Evolutionary conservation across 2,113 vertebrate genomes (phyloP), one percentile per base, ranked within the genome.

Genomic region (Rhipidura dahli): DNA sequence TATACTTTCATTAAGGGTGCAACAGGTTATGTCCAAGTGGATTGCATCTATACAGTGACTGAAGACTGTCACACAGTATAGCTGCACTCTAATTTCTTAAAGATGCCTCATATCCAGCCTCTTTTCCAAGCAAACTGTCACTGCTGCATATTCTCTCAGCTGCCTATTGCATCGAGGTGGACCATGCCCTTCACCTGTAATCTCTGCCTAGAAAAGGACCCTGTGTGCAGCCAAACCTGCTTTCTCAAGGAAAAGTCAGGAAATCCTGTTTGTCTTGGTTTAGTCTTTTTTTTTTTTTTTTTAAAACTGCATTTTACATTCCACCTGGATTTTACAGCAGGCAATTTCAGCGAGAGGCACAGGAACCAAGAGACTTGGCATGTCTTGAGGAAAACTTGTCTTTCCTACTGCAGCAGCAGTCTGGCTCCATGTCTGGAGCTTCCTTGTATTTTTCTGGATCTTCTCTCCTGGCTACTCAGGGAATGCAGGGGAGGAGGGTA

Each of bases 41-140:
- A 8, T 18, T 73, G 42, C 37, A 7, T n/a, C n/a, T 70, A 1
- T 17, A 18, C 1, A 2, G 13, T 45, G 47, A 7, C 42, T 37
- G 42, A 66, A 66, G 18, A 2, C 31, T 51, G 5, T 33, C 1
- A 4, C 0, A 1, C 11, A 8, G 44, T 3, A 1, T 6, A 69
- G 23, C 44, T 56, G 14, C 19, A 40, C 54, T 37, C 22, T 10
- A 13, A 1, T 57, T 89, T 42, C 81, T 39, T 51, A 75, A 23
- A 0, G 3, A 6, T 18, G 19, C 27, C 45, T 89, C 0, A 0
- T 3, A 6, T 51, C 31, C 0, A 0, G 31, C 21, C 4, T 7
- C 16, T 70, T 73, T 37, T 24, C 50, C 50, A 20, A 37, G 22
- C 0, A 3, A 31, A 21, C 17, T 28, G 60, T 30, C 37, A 22